phyloP scores from a whole-genome alignment of 2,888 invertebrate species.

The Cryptosula pallasiana region DNA sequence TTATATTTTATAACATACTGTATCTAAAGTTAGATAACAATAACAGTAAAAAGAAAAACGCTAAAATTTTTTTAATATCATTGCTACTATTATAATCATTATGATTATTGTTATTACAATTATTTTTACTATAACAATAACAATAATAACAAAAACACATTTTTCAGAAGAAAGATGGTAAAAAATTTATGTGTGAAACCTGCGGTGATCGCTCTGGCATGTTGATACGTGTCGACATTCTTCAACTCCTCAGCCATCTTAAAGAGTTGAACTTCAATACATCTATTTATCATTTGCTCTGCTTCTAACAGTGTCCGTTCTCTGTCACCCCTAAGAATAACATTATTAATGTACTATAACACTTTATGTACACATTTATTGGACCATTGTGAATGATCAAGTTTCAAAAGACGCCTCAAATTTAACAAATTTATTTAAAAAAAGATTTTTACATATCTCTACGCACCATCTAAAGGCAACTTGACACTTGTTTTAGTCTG shows the following conservation, averaged over 20 bases:
- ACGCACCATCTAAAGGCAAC: too few relatives aligned
- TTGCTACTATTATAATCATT: background rate
- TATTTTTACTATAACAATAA: too few relatives aligned
- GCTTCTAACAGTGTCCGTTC: slow-evolving; percentile 61
- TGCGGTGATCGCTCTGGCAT: slow-evolving; percentile 63
- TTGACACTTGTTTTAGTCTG: too few relatives aligned
- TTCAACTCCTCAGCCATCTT: slow-evolving; percentile 70
- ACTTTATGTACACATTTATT: background rate
- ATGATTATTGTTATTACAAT: background rate
- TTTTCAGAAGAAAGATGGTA: too few relatives aligned
- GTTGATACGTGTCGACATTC: slow-evolving; percentile 67
- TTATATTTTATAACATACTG: too few relatives aligned
- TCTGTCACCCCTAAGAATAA: slow-evolving; percentile 58
- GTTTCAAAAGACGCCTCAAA: background rate
- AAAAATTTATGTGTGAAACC: too few relatives aligned
- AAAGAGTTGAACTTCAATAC: slow-evolving; percentile 62
- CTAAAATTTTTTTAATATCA: too few relatives aligned
- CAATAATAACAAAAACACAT: too few relatives aligned
- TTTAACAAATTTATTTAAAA: background rate
- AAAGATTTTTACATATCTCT: too few relatives aligned
- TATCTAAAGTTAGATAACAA: too few relatives aligned
- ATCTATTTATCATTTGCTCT: slow-evolving; percentile 62
- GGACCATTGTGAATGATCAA: background rate
- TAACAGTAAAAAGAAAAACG: too few relatives aligned
- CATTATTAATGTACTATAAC: background rate